Conservation (phyloP, 1,140 invertebrate species). For the Hydropsyche tenuis region DNA sequence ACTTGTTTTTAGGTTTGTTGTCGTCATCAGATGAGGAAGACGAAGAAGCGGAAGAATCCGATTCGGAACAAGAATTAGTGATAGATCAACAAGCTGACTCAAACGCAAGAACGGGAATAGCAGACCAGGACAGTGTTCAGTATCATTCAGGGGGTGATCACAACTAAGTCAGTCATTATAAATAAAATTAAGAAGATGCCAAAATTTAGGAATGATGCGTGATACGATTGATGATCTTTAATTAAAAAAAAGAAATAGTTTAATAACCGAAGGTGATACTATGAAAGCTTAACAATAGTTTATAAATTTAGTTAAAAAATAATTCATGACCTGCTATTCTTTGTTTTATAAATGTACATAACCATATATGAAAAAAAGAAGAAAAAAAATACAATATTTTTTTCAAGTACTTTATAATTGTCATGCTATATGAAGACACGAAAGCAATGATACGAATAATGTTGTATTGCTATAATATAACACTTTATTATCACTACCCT, state of each 20-base stretch:
- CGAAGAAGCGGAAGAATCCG: constrained; percentile 56
- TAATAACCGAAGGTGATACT: too few relatives aligned
- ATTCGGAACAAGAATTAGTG: constrained; percentile 55
- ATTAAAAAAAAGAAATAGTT: too few relatives aligned
- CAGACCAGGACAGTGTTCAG: constrained; percentile 30
- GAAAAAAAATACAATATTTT: too few relatives aligned
- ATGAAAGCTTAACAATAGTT: too few relatives aligned
- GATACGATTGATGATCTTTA: not conserved
- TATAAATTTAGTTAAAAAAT: too few relatives aligned
- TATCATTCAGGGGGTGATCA: constrained; percentile 31
- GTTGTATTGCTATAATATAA: too few relatives aligned
- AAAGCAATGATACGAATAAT: too few relatives aligned
- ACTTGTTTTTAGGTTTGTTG: constrained; percentile 54
- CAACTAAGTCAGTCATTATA: constrained; percentile 3
- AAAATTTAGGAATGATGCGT: constrained; percentile 26
- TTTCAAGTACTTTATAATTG: too few relatives aligned
- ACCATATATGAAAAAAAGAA: too few relatives aligned
- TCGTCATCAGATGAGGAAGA: constrained; percentile 61
- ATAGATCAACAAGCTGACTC: constrained; percentile 45
- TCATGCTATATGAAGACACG: too few relatives aligned
- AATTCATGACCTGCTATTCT: too few relatives aligned
- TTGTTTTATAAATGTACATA: too few relatives aligned
- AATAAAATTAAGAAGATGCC: constrained; percentile 31
- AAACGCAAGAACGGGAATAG: not conserved
- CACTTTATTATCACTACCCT: not conserved